Evolutionary conservation across 2,113 vertebrate species (phyloP).

Genomic region (Larimichthys crocea): DNA sequence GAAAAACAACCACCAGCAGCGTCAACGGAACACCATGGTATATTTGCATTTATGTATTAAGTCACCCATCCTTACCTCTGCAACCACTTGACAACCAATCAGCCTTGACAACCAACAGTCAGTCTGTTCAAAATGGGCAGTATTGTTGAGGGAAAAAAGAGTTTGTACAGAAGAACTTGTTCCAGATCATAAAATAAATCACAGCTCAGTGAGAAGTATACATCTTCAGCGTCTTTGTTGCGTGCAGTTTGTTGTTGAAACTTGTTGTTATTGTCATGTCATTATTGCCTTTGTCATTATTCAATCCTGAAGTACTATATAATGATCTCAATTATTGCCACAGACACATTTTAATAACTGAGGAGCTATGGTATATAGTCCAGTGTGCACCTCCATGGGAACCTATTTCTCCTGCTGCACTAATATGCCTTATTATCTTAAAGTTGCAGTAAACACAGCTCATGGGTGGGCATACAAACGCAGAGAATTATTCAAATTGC

Average conservation of each 20-base stretch:
- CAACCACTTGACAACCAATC: slow-evolving; percentile 35
- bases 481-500: slow-evolving; percentile 1
- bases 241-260: background rate
- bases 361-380: too few relatives aligned
- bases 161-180: background rate
- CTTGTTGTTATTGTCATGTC: too few relatives aligned
- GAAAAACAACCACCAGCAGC: slow-evolving; percentile 55
- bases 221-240: background rate
- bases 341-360: background rate
- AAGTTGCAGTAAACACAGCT: slow-evolving; percentile 1
- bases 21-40: background rate
- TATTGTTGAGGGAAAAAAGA: background rate
- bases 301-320: background rate
- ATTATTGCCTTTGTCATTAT: background rate
- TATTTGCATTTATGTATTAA: slow-evolving; percentile 48
- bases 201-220: background rate
- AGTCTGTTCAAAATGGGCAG: slow-evolving; percentile 27
- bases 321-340: background rate
- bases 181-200: slow-evolving; percentile 2
- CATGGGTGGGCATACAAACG: background rate
- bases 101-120: too few relatives aligned
- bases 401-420: too few relatives aligned
- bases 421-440: background rate
- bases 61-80: slow-evolving; percentile 32
- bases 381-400: too few relatives aligned